Percentiles rank a stretch among this genome's conserved stretches.
Conservation (phyloP, 2,113 vertebrate genomes). For the Aix galericulata region DNA sequence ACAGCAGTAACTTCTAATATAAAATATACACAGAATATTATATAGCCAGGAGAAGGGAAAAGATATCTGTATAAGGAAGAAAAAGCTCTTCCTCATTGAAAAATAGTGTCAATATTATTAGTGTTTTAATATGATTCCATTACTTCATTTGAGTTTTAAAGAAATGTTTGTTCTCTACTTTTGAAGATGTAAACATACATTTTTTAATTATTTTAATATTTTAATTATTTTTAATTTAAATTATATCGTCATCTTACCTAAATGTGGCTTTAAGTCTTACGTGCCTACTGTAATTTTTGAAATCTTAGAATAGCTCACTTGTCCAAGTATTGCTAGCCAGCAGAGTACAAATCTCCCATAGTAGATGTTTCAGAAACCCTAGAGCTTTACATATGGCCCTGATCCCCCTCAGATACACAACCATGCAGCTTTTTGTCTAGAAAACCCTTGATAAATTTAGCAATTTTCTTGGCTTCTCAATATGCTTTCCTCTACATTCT, state of each 20-base stretch:
- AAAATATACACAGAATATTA: not conserved
- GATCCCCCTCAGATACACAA: not conserved
- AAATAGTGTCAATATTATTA: not conserved
- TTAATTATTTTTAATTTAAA: not conserved
- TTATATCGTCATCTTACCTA: not conserved
- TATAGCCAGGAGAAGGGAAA: not conserved
- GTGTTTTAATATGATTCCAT: accelerated
- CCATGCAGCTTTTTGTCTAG: not conserved
- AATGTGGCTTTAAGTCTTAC: not conserved
- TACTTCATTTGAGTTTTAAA: not conserved
- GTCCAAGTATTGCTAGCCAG: not conserved
- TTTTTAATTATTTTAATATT: not conserved
- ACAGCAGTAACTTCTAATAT: accelerated
- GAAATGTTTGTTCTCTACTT: not conserved
- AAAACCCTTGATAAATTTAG: not conserved
- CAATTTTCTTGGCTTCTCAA: not conserved
- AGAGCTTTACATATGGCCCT: not conserved
- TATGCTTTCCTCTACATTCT: not conserved
- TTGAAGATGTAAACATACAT: not conserved
- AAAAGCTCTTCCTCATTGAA: not conserved
- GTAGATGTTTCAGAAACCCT: not conserved
- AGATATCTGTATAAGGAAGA: not conserved
- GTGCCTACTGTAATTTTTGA: not conserved
- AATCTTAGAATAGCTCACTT: not conserved
- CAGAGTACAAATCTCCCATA: not conserved